These are phyloP conservation scores for Myotis vivesi DNA, from an alignment of 2,797 vertebrate genomes.

Conservation along the genomic window DNA sequence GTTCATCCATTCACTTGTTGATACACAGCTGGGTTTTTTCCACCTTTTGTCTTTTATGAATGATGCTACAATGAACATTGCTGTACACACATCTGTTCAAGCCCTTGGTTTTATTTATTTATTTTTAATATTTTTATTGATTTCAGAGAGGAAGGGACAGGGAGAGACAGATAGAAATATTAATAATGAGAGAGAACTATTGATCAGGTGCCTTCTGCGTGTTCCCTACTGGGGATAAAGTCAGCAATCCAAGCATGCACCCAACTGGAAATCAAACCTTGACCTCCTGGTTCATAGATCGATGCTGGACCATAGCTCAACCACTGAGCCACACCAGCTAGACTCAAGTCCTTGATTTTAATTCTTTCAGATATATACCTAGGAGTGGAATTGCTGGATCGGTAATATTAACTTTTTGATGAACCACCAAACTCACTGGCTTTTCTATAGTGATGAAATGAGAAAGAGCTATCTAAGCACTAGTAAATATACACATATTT, in stretches of 20 bases:
- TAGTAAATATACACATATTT: not conserved
- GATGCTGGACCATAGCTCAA: no score
- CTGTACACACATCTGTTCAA: not conserved
- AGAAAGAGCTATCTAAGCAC: not conserved
- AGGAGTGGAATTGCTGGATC: not conserved
- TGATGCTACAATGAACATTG: not conserved
- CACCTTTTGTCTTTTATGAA: not conserved
- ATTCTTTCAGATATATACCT: not conserved
- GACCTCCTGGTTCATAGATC: no score
- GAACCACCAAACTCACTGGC: not conserved
- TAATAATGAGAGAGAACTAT: no score
- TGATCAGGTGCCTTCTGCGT: no score
- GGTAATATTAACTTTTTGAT: not conserved
- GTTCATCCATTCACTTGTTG: not conserved
- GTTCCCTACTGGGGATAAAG: no score
- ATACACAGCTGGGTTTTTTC: not conserved
- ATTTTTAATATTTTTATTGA: no score
- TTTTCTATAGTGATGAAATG: not conserved
- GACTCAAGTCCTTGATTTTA: not conserved
- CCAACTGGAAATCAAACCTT: no score
- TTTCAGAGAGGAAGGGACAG: no score
- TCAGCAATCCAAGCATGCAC: no score
- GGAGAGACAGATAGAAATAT: no score
- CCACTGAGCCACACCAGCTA: no score
- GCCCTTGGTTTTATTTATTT: no score